These are phyloP conservation scores for Vanessa cardui DNA, from an alignment of 2,888 invertebrate species.

Conservation along the genomic window DNA sequence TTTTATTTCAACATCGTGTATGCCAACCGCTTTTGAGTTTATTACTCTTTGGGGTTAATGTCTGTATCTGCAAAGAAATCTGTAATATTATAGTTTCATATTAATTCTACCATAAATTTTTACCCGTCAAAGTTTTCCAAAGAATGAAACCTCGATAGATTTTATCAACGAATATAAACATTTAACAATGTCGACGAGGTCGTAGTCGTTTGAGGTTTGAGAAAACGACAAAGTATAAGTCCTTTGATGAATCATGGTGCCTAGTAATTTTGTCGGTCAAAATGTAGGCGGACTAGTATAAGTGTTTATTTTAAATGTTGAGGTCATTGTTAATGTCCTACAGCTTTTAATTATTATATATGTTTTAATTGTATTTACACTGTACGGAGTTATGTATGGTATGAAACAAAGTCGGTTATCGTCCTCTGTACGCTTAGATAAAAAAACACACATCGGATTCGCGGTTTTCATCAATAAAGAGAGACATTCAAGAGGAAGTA, in stretches of 20 bases:
- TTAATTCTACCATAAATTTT: not conserved
- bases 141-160: not conserved
- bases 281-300: conserved; percentile 14
- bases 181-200: not conserved
- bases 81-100: not conserved
- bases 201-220: not conserved
- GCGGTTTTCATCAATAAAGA: too few relatives aligned
- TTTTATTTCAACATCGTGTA: too few relatives aligned
- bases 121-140: not conserved
- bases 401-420: too few relatives aligned
- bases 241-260: conserved; percentile 10
- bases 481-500: too few relatives aligned
- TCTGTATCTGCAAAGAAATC: not conserved
- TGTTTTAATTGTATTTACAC: too few relatives aligned
- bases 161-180: not conserved
- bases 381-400: too few relatives aligned
- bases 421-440: too few relatives aligned
- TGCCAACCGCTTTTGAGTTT: conserved; percentile 1
- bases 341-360: too few relatives aligned
- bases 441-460: too few relatives aligned
- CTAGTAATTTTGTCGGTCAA: conserved; percentile 9
- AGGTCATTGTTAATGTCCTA: conserved; percentile 11
- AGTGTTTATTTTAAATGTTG: conserved; percentile 16
- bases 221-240: conserved; percentile 4
- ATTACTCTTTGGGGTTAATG: conserved; percentile 22